Conservation (phyloP, 2,797 vertebrate genomes). For the Falco naumanni region DNA sequence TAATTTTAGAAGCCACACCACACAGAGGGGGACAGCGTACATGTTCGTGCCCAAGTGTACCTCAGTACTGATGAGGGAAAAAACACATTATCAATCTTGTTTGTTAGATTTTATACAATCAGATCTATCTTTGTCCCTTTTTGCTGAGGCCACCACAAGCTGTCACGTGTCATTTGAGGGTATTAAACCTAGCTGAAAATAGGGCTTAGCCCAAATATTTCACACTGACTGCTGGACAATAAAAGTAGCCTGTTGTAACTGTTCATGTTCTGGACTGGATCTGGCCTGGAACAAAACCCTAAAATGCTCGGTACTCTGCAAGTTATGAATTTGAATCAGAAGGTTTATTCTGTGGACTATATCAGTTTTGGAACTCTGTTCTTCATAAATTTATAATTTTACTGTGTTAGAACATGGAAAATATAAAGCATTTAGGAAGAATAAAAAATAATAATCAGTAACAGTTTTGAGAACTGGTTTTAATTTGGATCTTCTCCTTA, state of each 20-base stretch:
- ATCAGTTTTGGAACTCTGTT: not conserved
- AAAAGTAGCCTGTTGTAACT: not conserved
- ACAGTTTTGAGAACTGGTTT: not conserved
- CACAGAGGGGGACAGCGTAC: not conserved
- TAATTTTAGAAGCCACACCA: not conserved
- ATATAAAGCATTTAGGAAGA: not conserved
- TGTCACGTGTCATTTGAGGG: not conserved
- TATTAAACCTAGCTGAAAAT: not conserved
- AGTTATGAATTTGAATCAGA: not conserved
- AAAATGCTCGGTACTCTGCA: not conserved
- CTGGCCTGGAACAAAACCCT: not conserved
- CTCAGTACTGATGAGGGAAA: not conserved
- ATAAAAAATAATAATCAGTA: not conserved
- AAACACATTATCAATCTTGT: not conserved
- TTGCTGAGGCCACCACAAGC: not conserved
- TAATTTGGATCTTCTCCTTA: not conserved
- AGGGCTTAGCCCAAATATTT: not conserved
- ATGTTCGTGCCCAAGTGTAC: not conserved
- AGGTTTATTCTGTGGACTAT: not conserved
- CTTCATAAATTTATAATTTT: not conserved
- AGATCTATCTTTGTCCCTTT: not conserved
- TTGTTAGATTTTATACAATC: not conserved
- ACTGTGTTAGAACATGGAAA: not conserved
- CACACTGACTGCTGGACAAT: not conserved
- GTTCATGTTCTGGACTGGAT: not conserved